Percentiles rank a stretch among this genome's conserved stretches.
phyloP scores from a whole-genome alignment of 2,113 vertebrate species.

The Falco punctatus region DNA sequence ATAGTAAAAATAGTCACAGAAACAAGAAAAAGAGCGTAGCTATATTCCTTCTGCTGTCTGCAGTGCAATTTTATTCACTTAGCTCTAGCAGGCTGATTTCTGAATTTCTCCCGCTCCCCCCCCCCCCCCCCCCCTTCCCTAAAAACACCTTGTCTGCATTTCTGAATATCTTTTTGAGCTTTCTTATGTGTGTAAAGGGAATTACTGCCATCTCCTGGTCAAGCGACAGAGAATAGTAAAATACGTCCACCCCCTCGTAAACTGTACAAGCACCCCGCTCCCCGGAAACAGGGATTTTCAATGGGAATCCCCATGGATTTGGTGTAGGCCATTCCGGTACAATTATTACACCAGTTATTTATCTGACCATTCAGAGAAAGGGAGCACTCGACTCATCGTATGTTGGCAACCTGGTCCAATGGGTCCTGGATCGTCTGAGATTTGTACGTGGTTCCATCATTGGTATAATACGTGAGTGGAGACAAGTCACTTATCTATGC shows the following conservation, averaged over 20 bases:
- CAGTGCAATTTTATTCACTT: background rate
- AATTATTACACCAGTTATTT: background rate
- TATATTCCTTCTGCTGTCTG: background rate
- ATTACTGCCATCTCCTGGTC: slow-evolving; percentile 60
- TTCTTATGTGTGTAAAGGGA: background rate
- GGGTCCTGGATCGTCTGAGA: background rate
- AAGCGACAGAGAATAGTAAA: background rate
- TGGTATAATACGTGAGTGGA: background rate
- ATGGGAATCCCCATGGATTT: background rate
- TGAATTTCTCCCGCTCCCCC: background rate
- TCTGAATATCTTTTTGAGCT: background rate
- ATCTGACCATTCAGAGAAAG: background rate
- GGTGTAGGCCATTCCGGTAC: background rate
- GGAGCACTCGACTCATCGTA: background rate
- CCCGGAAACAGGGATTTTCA: background rate
- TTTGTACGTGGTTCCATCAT: background rate
- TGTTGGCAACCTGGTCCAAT: background rate
- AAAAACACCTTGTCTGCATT: background rate
- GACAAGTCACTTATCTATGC: background rate
- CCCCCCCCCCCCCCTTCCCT: background rate
- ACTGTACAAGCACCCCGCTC: background rate
- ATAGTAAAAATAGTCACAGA: background rate
- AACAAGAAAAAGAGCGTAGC: background rate
- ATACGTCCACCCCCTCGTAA: background rate
- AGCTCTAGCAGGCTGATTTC: background rate